Conservation (phyloP, 2,113 vertebrate genomes). For the Numida meleagris region DNA sequence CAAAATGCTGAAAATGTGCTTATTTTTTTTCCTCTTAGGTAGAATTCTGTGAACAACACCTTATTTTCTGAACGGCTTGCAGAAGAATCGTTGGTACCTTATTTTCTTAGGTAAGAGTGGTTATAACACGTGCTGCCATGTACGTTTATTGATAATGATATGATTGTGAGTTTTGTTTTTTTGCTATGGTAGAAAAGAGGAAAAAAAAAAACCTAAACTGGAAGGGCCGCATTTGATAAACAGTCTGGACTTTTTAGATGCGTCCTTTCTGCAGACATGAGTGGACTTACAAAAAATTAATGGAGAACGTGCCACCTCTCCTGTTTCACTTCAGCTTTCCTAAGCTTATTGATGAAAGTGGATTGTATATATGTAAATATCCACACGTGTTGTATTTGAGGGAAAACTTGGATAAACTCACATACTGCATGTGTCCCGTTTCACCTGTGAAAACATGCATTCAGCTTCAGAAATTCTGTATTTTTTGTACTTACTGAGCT, state of each 20-base stretch:
- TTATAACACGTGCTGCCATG: background rate
- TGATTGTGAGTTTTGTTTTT: background rate
- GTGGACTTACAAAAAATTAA: background rate
- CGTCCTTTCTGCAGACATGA: background rate
- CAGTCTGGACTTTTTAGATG: background rate
- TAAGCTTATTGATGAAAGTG: background rate
- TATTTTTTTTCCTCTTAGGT: conserved; percentile 59
- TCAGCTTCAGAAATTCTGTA: background rate
- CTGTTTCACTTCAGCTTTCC: background rate
- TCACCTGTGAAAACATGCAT: background rate
- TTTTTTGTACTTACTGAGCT: background rate
- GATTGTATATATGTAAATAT: rapidly evolving
- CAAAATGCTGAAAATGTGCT: conserved; percentile 38
- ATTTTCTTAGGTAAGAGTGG: conserved; percentile 75
- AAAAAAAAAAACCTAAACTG: background rate
- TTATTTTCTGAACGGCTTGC: conserved; percentile 51
- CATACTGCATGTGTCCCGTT: rapidly evolving
- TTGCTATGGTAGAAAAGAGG: background rate
- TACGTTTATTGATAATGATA: background rate
- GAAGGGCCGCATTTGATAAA: background rate
- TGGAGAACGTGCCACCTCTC: background rate
- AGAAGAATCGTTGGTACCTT: conserved; percentile 13
- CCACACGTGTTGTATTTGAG: background rate
- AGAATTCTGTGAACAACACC: conserved; percentile 58
- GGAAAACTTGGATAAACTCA: background rate